A percentile compares a stretch with the other conserved stretches of the same genome.
Conservation (phyloP, 2,113 vertebrate genomes). For the Atractosteus spatula region DNA sequence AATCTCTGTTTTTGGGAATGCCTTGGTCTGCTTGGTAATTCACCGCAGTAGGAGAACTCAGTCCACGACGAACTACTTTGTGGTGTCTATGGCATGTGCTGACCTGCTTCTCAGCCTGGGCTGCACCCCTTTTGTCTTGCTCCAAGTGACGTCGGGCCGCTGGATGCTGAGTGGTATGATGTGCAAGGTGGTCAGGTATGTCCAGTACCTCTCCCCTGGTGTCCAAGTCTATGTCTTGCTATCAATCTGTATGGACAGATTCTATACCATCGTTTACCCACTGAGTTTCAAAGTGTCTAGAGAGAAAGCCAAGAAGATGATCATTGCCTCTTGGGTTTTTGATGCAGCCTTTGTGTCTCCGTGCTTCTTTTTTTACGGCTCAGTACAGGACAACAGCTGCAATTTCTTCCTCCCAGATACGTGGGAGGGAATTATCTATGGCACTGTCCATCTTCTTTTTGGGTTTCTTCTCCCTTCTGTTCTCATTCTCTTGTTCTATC, state of each 20-base stretch:
- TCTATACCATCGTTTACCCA: slow-evolving; percentile 89
- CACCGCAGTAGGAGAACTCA: slow-evolving; percentile 86
- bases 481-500: slow-evolving; percentile 81
- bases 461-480: slow-evolving; percentile 74
- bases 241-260: slow-evolving; percentile 84
- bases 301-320: slow-evolving; percentile 92
- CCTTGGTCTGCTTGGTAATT: slow-evolving; percentile 85
- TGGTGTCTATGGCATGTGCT: slow-evolving; percentile 87
- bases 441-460: slow-evolving; percentile 64
- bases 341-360: slow-evolving; percentile 71
- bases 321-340: slow-evolving; percentile 79
- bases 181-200: slow-evolving; percentile 76
- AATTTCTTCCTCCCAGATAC: slow-evolving; percentile 76
- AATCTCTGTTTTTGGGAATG: slow-evolving; percentile 81
- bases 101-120: slow-evolving; percentile 79
- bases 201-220: slow-evolving; percentile 81
- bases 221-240: slow-evolving; percentile 86
- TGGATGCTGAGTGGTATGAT: slow-evolving; percentile 69
- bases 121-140: slow-evolving; percentile 72
- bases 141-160: slow-evolving; percentile 72
- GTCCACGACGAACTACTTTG: slow-evolving; percentile 92
- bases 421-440: slow-evolving; percentile 74
- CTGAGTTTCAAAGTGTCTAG: slow-evolving; percentile 93
- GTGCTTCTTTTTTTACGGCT: slow-evolving; percentile 75
- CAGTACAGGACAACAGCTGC: slow-evolving; percentile 60